Percentiles rank a stretch among this genome's conserved stretches.
Conservation (phyloP, 1,140 invertebrate species). For the Lordiphosa stackelbergi region DNA sequence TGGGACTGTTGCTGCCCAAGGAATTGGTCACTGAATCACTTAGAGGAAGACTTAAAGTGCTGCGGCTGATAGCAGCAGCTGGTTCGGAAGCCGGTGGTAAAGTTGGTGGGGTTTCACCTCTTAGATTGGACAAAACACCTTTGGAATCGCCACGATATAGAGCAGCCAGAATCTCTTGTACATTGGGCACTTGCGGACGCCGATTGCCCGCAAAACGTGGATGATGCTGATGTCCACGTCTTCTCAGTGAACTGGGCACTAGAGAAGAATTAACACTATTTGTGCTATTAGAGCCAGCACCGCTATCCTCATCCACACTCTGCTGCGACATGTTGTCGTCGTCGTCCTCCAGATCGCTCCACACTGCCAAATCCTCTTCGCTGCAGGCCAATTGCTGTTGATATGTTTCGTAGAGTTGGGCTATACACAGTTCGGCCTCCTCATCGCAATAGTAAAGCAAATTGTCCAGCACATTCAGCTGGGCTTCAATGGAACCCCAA, state of each 20-base stretch:
- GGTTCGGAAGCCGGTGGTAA: conserved; percentile 12
- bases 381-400: conserved; percentile 25
- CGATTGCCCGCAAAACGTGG: conserved; percentile 79
- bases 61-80: conserved; percentile 34
- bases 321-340: conserved; percentile 50
- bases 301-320: conserved; percentile 69
- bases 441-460: conserved; percentile 71
- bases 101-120: conserved; percentile 29
- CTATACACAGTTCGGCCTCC: conserved; percentile 53
- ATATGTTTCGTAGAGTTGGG: conserved; percentile 53
- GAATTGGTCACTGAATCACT: conserved; percentile 70
- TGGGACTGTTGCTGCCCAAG: conserved; percentile 71
- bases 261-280: conserved; percentile 57
- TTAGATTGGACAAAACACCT: conserved; percentile 59
- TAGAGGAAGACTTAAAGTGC: conserved; percentile 58
- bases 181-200: conserved; percentile 74
- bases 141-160: conserved; percentile 73
- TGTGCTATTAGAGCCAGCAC: conserved; percentile 80
- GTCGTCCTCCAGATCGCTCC: conserved; percentile 55
- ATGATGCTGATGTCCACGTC: conserved; percentile 89
- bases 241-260: conserved; percentile 78
- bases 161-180: conserved; percentile 72
- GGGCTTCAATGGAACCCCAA: conserved; percentile 71
- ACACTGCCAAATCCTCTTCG: conserved; percentile 33
- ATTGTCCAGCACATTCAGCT: conserved; percentile 64